These are phyloP conservation scores for Trematomus bernacchii DNA, from an alignment of 2,797 vertebrate species.

Conservation along the genomic window DNA sequence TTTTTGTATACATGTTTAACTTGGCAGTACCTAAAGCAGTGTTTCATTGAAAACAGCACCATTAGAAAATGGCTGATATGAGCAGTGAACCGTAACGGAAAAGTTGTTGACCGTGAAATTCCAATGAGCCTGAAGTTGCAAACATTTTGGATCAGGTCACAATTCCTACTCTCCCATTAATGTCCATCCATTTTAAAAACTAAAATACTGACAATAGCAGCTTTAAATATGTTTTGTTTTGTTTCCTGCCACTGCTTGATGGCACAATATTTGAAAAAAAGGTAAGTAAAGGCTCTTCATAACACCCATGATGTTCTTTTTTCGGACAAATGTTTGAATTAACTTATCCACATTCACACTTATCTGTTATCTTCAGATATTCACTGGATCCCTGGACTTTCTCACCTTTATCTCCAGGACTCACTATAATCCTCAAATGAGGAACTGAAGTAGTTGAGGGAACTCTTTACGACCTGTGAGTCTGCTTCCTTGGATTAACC, in stretches of 20 bases:
- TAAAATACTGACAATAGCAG: neutral
- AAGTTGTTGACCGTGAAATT: neutral
- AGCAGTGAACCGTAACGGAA: neutral
- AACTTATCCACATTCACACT: neutral
- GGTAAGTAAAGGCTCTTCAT: neutral
- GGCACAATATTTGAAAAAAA: neutral
- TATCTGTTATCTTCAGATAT: neutral
- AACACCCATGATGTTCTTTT: neutral
- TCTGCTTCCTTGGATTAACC: constrained; percentile 62
- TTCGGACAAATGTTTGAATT: neutral
- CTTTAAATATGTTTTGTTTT: neutral
- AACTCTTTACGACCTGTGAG: constrained; percentile 27
- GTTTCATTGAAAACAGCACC: neutral
- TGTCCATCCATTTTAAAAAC: neutral
- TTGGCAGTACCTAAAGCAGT: too few species aligned
- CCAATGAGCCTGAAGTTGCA: neutral
- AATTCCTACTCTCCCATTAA: neutral
- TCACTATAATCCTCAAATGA: constrained; percentile 19
- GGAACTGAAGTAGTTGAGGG: neutral
- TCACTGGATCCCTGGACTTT: too few species aligned
- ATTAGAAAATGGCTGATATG: neutral
- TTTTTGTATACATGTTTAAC: too few species aligned
- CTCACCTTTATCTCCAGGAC: neutral
- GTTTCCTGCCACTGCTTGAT: neutral
- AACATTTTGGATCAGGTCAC: neutral